Base-by-base conservation (phyloP, 2,113 vertebrate genomes). In the Scytalopus superciliaris region DNA sequence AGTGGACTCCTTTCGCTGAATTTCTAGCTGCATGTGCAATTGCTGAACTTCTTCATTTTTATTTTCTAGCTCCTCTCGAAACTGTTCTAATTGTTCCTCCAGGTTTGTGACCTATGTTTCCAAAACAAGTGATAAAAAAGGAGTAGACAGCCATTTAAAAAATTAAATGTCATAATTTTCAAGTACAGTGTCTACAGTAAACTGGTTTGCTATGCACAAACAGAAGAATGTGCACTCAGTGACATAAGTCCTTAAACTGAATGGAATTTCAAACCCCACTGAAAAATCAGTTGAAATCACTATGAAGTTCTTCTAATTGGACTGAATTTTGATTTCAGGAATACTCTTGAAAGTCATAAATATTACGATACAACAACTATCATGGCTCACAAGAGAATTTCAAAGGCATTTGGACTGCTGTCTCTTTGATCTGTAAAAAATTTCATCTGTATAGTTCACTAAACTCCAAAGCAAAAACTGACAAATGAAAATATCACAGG, bases 41-140 rank as follows among this genome's bases (percentile, higher is more conserved):
- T 99, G 99, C 95, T 99, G 99, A 85, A 99, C 98, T 98, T 99
- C 99, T 96, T 99, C 99, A 53, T 98, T 99, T 97, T 99, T 99
- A 93, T 99, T 99, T 98, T 99, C 99, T 93, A 99, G 97, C 96
- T 99, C 99, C 94, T 99, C 99, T 89, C 98, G 98, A 96, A 99
- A 99, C 93, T 99, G 99, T 79, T 99, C 99, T 95, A 99, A 96
- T 78, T 99, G 99, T 91, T 99, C 99, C 97, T 99, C 99, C 96
- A 99, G 98, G 96, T 99, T 99, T 5, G 98, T 98, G 57, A 99
- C 99, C 99, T 99, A 86, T 57, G 70, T 93, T 95, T 87, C 12
- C 87, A 97, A 94, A 97, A 94, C 59, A 79, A 96, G 73, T 6
- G 52, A 57, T 47, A 33, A 23, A 49, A 89, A 96, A 93, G 31